These are phyloP conservation scores for Nematolebias whitei DNA, from an alignment of 2,113 vertebrate species.

Conservation along the genomic window DNA sequence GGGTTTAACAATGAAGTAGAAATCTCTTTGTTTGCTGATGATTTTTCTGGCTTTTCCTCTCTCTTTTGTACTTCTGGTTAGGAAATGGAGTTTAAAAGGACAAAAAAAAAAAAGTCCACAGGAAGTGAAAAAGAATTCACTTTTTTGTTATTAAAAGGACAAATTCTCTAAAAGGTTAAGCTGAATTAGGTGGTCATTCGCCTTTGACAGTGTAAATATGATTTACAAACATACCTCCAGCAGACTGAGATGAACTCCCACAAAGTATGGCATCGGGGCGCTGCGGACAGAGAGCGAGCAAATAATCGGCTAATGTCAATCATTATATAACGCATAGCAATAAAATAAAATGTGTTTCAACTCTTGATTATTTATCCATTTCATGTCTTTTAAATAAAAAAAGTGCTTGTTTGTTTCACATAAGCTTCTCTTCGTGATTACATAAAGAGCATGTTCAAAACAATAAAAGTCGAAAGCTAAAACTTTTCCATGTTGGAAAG, in stretches of 20 bases:
- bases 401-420: no score
- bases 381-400: no score
- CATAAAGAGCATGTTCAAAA: not conserved
- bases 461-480: not conserved
- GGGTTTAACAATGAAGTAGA: conserved; percentile 73
- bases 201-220: not conserved
- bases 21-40: conserved; percentile 77
- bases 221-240: conserved; percentile 86
- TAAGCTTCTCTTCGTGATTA: no score
- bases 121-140: not conserved
- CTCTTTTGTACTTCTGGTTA: conserved; percentile 53
- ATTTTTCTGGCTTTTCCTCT: conserved; percentile 33
- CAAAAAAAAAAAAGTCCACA: conserved; percentile 6
- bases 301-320: conserved; percentile 35
- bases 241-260: conserved; percentile 96
- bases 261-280: conserved; percentile 97
- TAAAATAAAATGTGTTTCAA: not conserved
- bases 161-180: no score
- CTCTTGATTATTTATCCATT: no score
- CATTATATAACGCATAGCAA: not conserved
- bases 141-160: not conserved
- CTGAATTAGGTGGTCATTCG: no score
- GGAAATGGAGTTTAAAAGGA: conserved; percentile 28
- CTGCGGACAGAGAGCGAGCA: conserved; percentile 75
- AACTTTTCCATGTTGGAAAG: not conserved